Evolutionary conservation across 1,140 invertebrate genomes (phyloP).

Genomic region (Nixonia krombeini): DNA sequence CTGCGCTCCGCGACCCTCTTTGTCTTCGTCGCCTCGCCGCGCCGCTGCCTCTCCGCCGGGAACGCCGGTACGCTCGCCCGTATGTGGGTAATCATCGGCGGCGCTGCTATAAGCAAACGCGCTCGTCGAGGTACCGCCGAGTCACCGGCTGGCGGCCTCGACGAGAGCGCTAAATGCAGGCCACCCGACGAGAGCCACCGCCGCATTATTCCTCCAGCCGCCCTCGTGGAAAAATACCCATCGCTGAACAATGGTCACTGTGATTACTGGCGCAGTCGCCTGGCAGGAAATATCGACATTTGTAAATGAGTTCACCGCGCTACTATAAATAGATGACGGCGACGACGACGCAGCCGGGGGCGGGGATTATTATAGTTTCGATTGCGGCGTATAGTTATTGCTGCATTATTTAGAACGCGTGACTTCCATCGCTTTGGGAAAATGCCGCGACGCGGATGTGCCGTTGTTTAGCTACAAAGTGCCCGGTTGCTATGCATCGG

Average conservation of each 20-base stretch:
- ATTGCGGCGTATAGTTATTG: too few relatives aligned
- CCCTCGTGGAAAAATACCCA: slow-evolving; percentile 5
- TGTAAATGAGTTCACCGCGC: neutral
- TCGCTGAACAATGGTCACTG: neutral
- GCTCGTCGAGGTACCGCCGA: slow-evolving; percentile 10
- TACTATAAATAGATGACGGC: neutral
- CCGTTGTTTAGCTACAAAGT: too few relatives aligned
- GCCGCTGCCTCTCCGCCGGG: neutral
- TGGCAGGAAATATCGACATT: slow-evolving; percentile 1
- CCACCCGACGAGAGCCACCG: slow-evolving; percentile 40
- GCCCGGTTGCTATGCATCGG: too few relatives aligned
- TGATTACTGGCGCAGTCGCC: neutral
- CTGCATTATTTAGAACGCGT: too few relatives aligned
- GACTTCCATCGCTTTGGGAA: too few relatives aligned
- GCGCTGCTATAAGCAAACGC: slow-evolving; percentile 42
- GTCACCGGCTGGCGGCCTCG: slow-evolving; percentile 30
- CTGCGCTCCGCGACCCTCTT: slow-evolving; percentile 14
- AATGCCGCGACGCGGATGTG: too few relatives aligned
- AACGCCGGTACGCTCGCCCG: slow-evolving; percentile 7
- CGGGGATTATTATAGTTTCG: too few relatives aligned
- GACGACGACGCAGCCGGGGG: too few relatives aligned
- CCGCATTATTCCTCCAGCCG: slow-evolving; percentile 30
- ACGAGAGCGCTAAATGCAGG: slow-evolving; percentile 46
- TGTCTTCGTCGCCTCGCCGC: slow-evolving; percentile 13
- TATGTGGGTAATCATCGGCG: slow-evolving; percentile 52